phyloP scores from a whole-genome alignment of 64 coral and sea anemone species.

The Stylophora pistillata region DNA sequence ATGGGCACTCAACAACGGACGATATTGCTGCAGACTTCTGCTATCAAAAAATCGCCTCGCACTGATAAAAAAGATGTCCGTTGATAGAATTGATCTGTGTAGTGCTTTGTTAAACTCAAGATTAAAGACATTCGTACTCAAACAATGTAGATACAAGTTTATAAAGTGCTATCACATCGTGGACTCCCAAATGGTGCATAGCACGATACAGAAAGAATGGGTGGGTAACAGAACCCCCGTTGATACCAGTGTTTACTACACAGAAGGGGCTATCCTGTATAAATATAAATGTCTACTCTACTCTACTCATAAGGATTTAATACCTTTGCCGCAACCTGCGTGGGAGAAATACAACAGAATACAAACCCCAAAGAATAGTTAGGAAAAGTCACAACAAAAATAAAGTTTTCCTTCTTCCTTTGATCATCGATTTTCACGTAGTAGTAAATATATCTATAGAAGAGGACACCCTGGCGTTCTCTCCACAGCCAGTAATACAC shows the following conservation, averaged over 20 bases:
- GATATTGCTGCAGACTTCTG: neutral
- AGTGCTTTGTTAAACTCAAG: conserved; percentile 40
- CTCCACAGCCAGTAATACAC: conserved; percentile 49
- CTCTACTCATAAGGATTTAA: conserved; percentile 1
- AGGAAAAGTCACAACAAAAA: conserved; percentile 57
- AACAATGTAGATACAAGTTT: conserved; percentile 58
- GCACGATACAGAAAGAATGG: conserved; percentile 20
- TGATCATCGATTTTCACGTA: conserved; percentile 14
- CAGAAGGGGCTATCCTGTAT: no score
- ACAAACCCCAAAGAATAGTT: conserved; percentile 19
- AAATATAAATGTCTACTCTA: no score
- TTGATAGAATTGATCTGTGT: conserved; percentile 55
- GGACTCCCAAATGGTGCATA: conserved; percentile 14
- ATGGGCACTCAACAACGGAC: neutral
- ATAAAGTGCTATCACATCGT: conserved; percentile 15
- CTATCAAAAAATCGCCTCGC: conserved; percentile 41
- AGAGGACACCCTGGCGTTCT: neutral
- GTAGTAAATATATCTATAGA: conserved; percentile 12
- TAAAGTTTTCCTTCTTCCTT: conserved; percentile 14
- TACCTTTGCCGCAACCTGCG: neutral
- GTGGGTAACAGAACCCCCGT: no score
- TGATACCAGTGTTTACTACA: no score
- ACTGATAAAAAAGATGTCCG: conserved; percentile 47
- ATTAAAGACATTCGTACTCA: conserved; percentile 35
- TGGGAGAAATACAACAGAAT: conserved; percentile 32